Evolutionary conservation across 1,140 invertebrate species (phyloP).

Genomic region (Acyrthosiphon pisum): DNA sequence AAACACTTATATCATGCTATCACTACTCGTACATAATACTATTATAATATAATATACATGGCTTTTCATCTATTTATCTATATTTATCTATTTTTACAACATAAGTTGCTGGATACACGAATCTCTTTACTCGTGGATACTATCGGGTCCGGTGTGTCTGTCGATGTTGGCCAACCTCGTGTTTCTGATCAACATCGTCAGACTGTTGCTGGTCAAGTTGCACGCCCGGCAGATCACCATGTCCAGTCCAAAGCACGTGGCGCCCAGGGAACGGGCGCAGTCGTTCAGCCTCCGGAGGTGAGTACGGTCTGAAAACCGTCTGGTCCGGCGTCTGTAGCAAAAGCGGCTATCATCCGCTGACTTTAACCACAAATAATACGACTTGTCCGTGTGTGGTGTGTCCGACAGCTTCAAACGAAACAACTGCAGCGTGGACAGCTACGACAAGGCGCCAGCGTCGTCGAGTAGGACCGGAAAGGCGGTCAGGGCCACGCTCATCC

Average conservation of each 20-base stretch:
- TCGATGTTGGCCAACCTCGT: slow-evolving; percentile 84
- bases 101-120: slow-evolving; percentile 83
- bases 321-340: background rate
- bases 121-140: slow-evolving; percentile 75
- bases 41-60: background rate
- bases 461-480: slow-evolving; percentile 60
- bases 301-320: background rate
- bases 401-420: slow-evolving; percentile 36
- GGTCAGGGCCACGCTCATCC: slow-evolving; percentile 77
- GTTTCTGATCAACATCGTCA: slow-evolving; percentile 78
- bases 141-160: slow-evolving; percentile 77
- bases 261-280: slow-evolving; percentile 59
- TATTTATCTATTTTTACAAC: background rate
- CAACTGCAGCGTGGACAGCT: slow-evolving; percentile 35
- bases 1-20: background rate
- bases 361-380: background rate
- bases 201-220: slow-evolving; percentile 77
- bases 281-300: slow-evolving; percentile 60
- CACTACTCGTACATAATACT: background rate
- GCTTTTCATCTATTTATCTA: background rate
- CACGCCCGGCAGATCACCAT: slow-evolving; percentile 70
- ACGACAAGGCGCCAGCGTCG: slow-evolving; percentile 46
- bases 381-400: background rate
- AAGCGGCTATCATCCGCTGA: background rate
- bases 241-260: slow-evolving; percentile 64